phyloP scores from a whole-genome alignment of 2,888 invertebrate species.

The Cephus spinipes region DNA sequence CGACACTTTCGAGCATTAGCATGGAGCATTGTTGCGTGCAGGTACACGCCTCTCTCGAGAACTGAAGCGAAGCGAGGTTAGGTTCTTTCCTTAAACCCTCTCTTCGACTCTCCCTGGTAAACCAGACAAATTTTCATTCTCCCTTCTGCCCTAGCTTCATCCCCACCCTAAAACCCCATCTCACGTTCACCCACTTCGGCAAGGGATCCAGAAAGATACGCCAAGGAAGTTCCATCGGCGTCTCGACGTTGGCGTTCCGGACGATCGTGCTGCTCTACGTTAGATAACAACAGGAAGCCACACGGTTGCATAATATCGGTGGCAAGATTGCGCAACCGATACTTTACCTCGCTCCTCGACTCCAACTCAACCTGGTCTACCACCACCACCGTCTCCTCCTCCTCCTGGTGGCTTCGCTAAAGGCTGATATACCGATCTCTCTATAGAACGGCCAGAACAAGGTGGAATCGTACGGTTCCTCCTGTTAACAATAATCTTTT shows the following conservation, averaged over 20 bases:
- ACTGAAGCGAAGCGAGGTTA: background rate
- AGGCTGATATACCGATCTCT: background rate
- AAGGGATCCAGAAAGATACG: background rate
- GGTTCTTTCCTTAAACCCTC: background rate
- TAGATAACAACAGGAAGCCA: conserved; percentile 59
- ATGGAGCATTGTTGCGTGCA: conserved; percentile 47
- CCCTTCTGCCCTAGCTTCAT: background rate
- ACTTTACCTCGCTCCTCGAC: conserved; percentile 29
- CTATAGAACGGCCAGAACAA: background rate
- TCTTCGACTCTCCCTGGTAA: background rate
- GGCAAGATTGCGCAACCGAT: conserved; percentile 51
- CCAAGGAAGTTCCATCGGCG: background rate
- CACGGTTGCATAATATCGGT: conserved; percentile 53
- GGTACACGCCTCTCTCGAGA: background rate
- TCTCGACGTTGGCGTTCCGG: background rate
- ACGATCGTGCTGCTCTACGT: conserved; percentile 22
- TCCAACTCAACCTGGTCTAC: background rate
- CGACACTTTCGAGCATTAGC: conserved; percentile 52
- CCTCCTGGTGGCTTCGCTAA: background rate
- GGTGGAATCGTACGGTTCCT: background rate
- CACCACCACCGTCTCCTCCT: background rate
- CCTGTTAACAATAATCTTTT: background rate
- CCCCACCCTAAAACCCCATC: background rate
- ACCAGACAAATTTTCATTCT: background rate
- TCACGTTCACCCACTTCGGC: background rate